Percentiles rank a stretch among this genome's conserved stretches.
These are phyloP conservation scores for Eupsittula cactorum DNA, from an alignment of 2,113 vertebrate genomes.

Conservation along the genomic window DNA sequence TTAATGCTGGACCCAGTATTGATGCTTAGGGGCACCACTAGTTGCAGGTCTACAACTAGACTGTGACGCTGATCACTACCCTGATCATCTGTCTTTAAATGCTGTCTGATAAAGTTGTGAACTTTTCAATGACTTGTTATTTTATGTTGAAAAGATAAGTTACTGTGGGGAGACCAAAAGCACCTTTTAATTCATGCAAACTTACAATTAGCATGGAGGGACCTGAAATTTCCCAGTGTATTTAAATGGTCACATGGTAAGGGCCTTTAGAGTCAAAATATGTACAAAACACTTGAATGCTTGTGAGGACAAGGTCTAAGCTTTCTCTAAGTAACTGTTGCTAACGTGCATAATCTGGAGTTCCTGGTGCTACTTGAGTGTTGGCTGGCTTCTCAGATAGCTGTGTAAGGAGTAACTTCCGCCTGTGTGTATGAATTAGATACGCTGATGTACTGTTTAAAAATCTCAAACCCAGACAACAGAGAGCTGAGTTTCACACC, in stretches of 20 bases:
- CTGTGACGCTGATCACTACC: too few relatives aligned
- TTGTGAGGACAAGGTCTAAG: neutral
- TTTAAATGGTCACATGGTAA: neutral
- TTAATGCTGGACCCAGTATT: neutral
- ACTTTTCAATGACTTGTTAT: neutral
- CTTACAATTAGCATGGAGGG: neutral
- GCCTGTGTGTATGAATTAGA: rapidly evolving
- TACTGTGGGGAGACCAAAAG: neutral
- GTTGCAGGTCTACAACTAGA: neutral
- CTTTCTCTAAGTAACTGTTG: neutral
- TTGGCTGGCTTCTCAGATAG: neutral
- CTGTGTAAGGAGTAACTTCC: neutral
- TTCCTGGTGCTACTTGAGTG: neutral
- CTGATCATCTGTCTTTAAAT: neutral
- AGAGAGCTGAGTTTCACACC: neutral
- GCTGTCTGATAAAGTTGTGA: neutral
- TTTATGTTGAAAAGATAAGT: neutral
- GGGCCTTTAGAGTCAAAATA: neutral
- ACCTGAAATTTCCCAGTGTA: neutral
- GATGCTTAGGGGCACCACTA: neutral
- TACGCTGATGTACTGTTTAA: neutral
- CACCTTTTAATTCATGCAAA: neutral
- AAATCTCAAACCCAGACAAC: neutral
- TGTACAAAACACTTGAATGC: neutral
- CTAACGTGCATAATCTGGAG: neutral